Conservation (phyloP, 2,888 invertebrate species). For the Dasysyrphus tricinctus region DNA sequence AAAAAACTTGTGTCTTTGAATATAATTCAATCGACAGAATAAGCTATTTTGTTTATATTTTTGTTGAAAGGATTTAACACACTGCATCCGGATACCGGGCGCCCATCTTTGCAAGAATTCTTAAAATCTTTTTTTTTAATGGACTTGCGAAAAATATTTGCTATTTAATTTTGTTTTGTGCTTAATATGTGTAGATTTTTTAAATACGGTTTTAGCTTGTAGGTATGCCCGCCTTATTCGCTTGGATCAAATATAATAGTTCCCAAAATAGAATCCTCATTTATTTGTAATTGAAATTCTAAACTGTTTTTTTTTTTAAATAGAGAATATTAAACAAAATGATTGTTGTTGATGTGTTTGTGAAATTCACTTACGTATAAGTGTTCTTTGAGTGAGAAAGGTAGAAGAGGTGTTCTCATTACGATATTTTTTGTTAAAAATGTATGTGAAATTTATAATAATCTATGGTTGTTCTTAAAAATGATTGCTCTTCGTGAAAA, state of each 20-base stretch:
- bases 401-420: background rate
- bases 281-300: constrained; percentile 46
- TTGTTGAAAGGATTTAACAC: background rate
- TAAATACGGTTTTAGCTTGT: background rate
- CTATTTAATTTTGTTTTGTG: background rate
- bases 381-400: background rate
- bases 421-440: background rate
- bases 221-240: background rate
- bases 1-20: background rate
- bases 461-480: background rate
- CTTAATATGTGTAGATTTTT: background rate
- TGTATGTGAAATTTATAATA: background rate
- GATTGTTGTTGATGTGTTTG: background rate
- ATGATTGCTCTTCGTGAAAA: no score
- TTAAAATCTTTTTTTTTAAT: constrained; percentile 2
- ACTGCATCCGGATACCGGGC: background rate
- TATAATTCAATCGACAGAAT: background rate
- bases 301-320: constrained; percentile 22
- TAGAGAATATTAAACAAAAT: constrained; percentile 7
- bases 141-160: background rate
- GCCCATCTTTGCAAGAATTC: background rate
- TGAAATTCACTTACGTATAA: background rate
- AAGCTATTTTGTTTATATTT: background rate
- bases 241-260: constrained; percentile 31
- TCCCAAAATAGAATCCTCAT: constrained; percentile 51